A percentile compares a stretch with the other conserved stretches of the same genome.
These are phyloP conservation scores for cattle (Bos taurus) DNA, from an alignment of 2,113 vertebrate species.

Conservation along the genomic window DNA sequence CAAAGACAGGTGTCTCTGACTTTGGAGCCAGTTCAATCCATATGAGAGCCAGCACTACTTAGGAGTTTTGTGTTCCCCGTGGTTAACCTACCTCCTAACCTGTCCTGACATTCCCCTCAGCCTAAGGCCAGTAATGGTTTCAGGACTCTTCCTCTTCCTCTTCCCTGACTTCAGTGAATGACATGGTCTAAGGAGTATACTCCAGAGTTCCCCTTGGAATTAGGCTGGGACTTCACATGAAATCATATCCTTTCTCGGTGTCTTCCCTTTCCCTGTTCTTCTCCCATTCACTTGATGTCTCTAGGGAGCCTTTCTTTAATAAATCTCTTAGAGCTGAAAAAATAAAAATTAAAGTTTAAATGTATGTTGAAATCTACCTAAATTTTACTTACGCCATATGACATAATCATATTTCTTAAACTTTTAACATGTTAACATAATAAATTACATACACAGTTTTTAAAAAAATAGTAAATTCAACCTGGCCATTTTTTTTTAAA, in stretches of 20 bases:
- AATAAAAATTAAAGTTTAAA: background rate
- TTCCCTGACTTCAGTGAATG: background rate
- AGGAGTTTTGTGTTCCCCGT: background rate
- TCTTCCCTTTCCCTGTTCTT: background rate
- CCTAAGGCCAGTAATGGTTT: background rate
- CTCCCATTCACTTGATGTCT: background rate
- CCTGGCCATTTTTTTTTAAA: background rate
- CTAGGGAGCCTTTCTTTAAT: background rate
- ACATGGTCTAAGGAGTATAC: background rate
- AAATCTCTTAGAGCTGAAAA: background rate
- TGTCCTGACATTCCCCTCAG: background rate
- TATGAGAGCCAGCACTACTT: background rate
- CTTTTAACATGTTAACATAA: background rate
- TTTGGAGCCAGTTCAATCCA: background rate
- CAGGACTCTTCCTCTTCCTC: no score
- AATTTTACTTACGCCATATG: background rate
- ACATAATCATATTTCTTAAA: background rate
- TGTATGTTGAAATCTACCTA: background rate
- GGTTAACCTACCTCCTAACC: background rate
- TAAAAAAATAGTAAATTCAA: background rate
- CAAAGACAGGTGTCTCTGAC: background rate
- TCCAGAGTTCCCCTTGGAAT: background rate
- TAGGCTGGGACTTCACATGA: background rate
- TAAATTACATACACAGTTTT: background rate
- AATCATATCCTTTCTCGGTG: background rate